Percentiles rank a stretch among this genome's conserved stretches.
Conservation (phyloP, 2,888 invertebrate genomes). For the Flexamia atlantica region DNA sequence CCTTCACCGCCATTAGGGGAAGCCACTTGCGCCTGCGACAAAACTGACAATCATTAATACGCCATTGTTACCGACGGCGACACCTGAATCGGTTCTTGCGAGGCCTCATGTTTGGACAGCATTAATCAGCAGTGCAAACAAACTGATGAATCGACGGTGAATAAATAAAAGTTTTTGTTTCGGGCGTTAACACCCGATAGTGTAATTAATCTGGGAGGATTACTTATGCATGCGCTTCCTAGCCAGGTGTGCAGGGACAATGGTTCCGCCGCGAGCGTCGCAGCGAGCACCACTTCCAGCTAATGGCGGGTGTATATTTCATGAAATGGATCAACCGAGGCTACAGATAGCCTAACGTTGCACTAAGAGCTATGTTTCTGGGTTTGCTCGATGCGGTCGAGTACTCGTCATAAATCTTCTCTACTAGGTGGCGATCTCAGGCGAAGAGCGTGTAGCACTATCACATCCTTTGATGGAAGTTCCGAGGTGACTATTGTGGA, state of each 20-base stretch:
- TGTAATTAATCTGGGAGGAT: slow-evolving; percentile 41
- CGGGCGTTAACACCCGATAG: slow-evolving; percentile 42
- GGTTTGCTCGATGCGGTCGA: neutral
- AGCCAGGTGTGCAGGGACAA: neutral
- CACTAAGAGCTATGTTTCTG: neutral
- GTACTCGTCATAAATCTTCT: slow-evolving; percentile 28
- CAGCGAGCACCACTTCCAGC: neutral
- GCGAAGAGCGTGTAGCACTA: slow-evolving; percentile 1
- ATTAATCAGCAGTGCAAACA: slow-evolving; percentile 36
- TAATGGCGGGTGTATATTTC: slow-evolving; percentile 37
- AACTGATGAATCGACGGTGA: slow-evolving; percentile 1
- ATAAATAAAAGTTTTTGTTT: slow-evolving; percentile 48
- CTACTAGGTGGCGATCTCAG: neutral
- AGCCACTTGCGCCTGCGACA: neutral
- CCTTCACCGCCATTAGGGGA: neutral
- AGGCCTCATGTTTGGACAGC: slow-evolving; percentile 18
- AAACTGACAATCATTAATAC: slow-evolving; percentile 15
- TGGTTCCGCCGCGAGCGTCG: neutral
- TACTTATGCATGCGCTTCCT: slow-evolving; percentile 45
- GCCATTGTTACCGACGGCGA: slow-evolving; percentile 23
- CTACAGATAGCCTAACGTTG: slow-evolving; percentile 22
- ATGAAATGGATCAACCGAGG: slow-evolving; percentile 23
- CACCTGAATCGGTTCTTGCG: slow-evolving; percentile 33
- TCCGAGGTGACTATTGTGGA: neutral
- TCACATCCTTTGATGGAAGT: neutral